A percentile compares a stretch with the other conserved stretches of the same genome.
Conservation (phyloP, 2,113 vertebrate genomes). For the Sphyrna mokarran region DNA sequence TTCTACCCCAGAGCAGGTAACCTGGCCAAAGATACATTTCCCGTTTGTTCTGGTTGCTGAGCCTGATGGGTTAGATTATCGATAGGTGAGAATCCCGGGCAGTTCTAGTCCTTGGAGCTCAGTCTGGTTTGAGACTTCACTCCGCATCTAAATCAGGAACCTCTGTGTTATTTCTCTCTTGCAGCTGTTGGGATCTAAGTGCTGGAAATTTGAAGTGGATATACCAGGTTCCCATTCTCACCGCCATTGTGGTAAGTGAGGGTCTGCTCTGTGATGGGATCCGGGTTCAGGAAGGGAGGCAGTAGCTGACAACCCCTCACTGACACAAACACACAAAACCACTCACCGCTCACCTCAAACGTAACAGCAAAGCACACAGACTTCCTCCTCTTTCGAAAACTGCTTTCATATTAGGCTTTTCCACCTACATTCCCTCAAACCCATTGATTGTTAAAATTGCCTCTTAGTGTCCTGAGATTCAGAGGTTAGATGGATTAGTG, state of each 20-base stretch:
- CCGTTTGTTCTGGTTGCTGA: too few relatives aligned
- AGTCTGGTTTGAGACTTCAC: neutral
- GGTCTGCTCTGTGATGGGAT: neutral
- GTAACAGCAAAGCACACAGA: neutral
- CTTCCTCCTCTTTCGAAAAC: neutral
- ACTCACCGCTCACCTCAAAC: neutral
- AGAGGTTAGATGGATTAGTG: too few relatives aligned
- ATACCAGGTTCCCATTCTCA: constrained; percentile 71
- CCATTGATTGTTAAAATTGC: too few relatives aligned
- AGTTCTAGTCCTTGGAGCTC: neutral
- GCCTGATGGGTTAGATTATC: neutral
- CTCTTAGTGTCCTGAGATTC: too few relatives aligned
- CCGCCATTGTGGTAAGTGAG: constrained; percentile 62
- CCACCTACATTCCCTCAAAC: neutral
- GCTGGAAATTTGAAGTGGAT: constrained; percentile 74
- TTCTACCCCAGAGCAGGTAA: neutral
- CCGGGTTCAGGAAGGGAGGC: neutral
- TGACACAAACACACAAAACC: neutral
- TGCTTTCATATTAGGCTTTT: neutral
- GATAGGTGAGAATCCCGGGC: neutral
- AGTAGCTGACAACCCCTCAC: neutral
- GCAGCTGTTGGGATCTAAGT: constrained; percentile 72
- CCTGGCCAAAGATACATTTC: neutral
- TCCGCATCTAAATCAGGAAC: neutral
- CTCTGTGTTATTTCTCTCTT: neutral